These are phyloP conservation scores for Harpalus rubripes DNA, from an alignment of 2,888 invertebrate species.

Conservation along the genomic window DNA sequence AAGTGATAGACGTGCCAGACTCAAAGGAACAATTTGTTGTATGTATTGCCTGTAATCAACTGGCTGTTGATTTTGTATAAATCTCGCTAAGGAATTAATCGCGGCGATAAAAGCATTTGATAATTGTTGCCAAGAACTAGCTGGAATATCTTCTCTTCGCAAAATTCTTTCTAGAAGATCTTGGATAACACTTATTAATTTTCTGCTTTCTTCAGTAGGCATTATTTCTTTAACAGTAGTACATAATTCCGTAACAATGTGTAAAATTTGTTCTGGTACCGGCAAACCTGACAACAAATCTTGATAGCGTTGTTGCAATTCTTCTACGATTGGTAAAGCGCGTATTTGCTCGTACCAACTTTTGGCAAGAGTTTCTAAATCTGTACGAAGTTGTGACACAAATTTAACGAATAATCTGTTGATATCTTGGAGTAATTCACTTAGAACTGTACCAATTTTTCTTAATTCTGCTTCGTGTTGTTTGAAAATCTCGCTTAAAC, in stretches of 20 bases:
- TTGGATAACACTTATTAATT: slow-evolving; percentile 81
- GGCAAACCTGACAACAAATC: slow-evolving; percentile 74
- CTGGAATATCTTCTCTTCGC: slow-evolving; percentile 74
- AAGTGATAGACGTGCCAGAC: slow-evolving; percentile 77
- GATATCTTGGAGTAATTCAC: slow-evolving; percentile 79
- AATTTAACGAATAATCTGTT: slow-evolving; percentile 76
- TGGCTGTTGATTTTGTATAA: slow-evolving; percentile 76
- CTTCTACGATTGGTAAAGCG: slow-evolving; percentile 79
- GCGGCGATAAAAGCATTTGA: slow-evolving; percentile 78
- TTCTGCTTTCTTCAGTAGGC: slow-evolving; percentile 83
- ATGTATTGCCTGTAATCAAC: slow-evolving; percentile 74
- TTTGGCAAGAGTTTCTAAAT: slow-evolving; percentile 77
- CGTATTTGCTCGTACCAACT: slow-evolving; percentile 79
- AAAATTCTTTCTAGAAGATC: slow-evolving; percentile 79
- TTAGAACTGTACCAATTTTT: slow-evolving; percentile 79
- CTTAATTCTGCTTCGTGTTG: slow-evolving; percentile 84
- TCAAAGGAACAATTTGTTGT: slow-evolving; percentile 74
- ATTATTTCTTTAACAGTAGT: slow-evolving; percentile 80
- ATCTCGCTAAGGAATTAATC: slow-evolving; percentile 79
- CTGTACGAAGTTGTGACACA: slow-evolving; percentile 75
- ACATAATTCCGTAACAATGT: slow-evolving; percentile 80
- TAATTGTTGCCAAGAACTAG: background rate
- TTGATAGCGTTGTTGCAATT: slow-evolving; percentile 77
- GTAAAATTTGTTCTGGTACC: slow-evolving; percentile 81
- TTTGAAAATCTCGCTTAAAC: slow-evolving; percentile 81